Percentiles rank a stretch among this genome's conserved stretches.
These are phyloP conservation scores for Nysson spinosus DNA, from an alignment of 2,888 invertebrate genomes.

Conservation along the genomic window DNA sequence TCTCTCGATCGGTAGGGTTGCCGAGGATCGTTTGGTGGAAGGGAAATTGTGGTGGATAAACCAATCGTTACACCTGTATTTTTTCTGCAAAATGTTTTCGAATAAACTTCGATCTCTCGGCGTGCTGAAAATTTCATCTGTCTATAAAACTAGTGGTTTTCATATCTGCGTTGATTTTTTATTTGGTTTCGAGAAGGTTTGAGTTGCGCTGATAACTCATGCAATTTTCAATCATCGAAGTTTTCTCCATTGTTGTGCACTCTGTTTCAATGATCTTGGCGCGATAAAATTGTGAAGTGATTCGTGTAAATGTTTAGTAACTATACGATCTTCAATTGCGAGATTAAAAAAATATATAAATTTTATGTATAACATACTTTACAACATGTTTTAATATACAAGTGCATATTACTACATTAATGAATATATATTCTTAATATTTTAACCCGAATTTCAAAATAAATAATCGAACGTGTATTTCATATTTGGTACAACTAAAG, in stretches of 20 bases:
- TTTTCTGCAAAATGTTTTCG: constrained; percentile 47
- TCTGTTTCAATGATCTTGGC: no score
- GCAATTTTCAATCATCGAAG: constrained; percentile 15
- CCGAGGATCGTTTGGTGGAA: constrained; percentile 50
- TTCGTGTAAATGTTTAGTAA: no score
- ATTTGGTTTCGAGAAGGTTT: constrained; percentile 15
- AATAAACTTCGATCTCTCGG: constrained; percentile 49
- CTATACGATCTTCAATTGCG: no score
- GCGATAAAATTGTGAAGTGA: no score
- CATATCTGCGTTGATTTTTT: constrained; percentile 12
- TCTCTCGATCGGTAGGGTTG: constrained; percentile 45
- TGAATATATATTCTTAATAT: no score
- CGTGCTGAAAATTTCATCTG: constrained; percentile 37
- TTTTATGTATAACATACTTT: no score
- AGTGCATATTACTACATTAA: no score
- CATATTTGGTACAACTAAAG: no score
- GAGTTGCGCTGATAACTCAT: constrained; percentile 26
- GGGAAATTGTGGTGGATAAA: constrained; percentile 34
- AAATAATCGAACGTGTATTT: no score
- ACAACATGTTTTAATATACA: no score
- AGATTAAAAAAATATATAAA: no score
- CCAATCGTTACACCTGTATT: constrained; percentile 36
- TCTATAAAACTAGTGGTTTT: constrained; percentile 10
- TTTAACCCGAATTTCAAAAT: no score
- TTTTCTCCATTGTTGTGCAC: neutral